Conservation (phyloP, 2,797 vertebrate species). For the Botia almorhae region DNA sequence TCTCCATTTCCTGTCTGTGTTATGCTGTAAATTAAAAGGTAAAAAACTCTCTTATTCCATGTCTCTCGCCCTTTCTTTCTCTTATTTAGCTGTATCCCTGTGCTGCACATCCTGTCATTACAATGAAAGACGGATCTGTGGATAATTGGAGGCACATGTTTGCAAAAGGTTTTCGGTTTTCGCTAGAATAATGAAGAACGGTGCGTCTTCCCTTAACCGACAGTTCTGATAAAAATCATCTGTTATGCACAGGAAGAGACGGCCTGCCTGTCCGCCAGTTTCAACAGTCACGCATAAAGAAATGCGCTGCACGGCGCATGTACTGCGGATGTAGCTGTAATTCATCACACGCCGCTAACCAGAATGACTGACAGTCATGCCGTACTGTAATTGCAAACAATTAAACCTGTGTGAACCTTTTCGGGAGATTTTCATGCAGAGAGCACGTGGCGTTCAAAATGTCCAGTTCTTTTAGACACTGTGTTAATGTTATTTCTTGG, state of each 20-base stretch:
- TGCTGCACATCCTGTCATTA: constrained; percentile 36
- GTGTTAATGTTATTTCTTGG: too few relatives aligned
- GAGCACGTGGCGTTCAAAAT: constrained; percentile 19
- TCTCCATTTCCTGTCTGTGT: neutral
- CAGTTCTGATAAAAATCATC: constrained; percentile 70
- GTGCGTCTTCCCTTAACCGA: constrained; percentile 65
- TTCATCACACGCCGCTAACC: constrained; percentile 27
- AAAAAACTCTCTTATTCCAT: neutral
- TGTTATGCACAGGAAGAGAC: constrained; percentile 62
- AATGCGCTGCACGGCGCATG: constrained; percentile 58
- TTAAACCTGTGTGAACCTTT: constrained; percentile 28
- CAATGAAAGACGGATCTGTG: constrained; percentile 43
- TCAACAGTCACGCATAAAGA: constrained; percentile 61
- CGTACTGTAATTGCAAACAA: constrained; percentile 58
- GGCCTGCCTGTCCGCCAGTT: constrained; percentile 43
- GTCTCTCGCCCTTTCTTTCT: neutral
- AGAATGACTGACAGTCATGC: constrained; percentile 29
- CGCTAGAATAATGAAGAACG: constrained; percentile 65
- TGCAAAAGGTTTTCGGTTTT: constrained; percentile 51
- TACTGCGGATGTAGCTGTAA: constrained; percentile 27
- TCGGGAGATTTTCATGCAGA: constrained; percentile 57
- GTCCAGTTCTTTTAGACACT: too few relatives aligned
- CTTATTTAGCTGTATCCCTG: neutral
- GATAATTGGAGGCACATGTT: constrained; percentile 69
- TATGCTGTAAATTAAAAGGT: neutral